Base-by-base conservation (phyloP, 1,140 invertebrate species). In the Drosophila trapezifrons region DNA sequence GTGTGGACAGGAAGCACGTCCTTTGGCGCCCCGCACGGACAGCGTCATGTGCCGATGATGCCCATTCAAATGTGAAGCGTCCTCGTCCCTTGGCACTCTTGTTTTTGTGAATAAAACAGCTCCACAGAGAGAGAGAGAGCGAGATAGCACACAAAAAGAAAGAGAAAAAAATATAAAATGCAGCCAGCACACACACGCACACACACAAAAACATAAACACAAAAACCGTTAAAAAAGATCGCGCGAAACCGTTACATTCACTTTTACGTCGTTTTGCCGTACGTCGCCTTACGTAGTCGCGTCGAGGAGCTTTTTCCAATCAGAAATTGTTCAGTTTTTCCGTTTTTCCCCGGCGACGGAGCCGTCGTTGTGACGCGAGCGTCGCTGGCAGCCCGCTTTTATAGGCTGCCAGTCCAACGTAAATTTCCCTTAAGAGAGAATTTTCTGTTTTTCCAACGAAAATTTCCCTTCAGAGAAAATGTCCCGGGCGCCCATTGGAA, bases 351-450 rank as follows among this genome's bases (percentile, higher is more conserved):
- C 56, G 55, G 40, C 63, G 35, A 55, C 52, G 43, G 58, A 45
- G 58, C 47, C 62, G 65, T 42, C 60, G 65, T 64, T 72, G 69
- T 59, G 52, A 70, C 54, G 67, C 35, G 35, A 32, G 20, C 55
- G 40, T 22, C 20, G 56, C 18, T 29, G 8, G n/a, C 18, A 20
- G 15, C 18, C n/a, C 7, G 40, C 69, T 73, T 74, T 63, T 73
- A 74, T 73, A 73, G 57, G 22, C 35, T 4, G n/a, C 20, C 35
- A 13, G 29, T 12, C 4, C 7, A 7, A 4, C 4, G 13, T 4
- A 6, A 69, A 65, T 15, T 42, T 49, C 32, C 29, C 32, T 18
- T 17, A 38, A 46, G 38, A 70, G 47, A n/a, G n/a, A n/a, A n/a
- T n/a, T n/a, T n/a, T n/a, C n/a, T n/a, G n/a, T n/a, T n/a, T n/a